Percentiles rank a stretch among this genome's conserved stretches.
phyloP scores from a whole-genome alignment of 2,888 invertebrate species.

The Hydriomena furcata region DNA sequence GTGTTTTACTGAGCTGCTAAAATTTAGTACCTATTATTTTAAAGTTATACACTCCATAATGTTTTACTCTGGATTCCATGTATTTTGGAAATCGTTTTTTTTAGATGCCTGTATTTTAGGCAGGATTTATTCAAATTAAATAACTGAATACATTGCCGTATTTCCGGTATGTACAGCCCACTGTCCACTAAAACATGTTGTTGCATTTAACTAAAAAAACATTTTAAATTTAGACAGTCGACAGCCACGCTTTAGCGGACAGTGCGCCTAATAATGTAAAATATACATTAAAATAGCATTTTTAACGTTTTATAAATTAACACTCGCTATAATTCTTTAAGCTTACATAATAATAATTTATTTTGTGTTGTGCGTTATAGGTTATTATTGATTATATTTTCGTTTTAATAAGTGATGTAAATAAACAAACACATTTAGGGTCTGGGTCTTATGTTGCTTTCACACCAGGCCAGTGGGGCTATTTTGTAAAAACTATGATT shows the following conservation, averaged over 20 bases:
- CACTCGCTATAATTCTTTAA: slow-evolving; percentile 18
- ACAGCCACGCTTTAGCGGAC: background rate
- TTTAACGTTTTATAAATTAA: slow-evolving; percentile 9
- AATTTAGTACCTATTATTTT: too few relatives aligned
- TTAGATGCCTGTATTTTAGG: too few relatives aligned
- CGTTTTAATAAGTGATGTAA: background rate
- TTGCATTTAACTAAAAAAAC: background rate
- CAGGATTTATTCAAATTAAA: background rate
- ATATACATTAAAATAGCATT: slow-evolving; percentile 5
- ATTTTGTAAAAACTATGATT: too few relatives aligned
- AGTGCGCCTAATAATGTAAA: background rate
- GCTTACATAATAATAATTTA: slow-evolving; percentile 16
- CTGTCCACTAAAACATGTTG: background rate
- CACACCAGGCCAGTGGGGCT: too few relatives aligned
- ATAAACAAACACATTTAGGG: background rate
- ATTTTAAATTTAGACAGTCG: too few relatives aligned
- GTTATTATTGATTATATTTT: background rate
- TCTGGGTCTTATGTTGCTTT: background rate
- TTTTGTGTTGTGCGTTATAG: slow-evolving; percentile 18
- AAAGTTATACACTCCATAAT: background rate
- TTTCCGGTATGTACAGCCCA: background rate
- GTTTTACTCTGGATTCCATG: too few relatives aligned
- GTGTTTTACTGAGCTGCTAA: background rate
- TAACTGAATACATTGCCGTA: background rate
- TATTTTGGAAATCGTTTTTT: too few relatives aligned